Base-by-base conservation (phyloP, 2,113 vertebrate genomes). In the Gymnorhina tibicen region DNA sequence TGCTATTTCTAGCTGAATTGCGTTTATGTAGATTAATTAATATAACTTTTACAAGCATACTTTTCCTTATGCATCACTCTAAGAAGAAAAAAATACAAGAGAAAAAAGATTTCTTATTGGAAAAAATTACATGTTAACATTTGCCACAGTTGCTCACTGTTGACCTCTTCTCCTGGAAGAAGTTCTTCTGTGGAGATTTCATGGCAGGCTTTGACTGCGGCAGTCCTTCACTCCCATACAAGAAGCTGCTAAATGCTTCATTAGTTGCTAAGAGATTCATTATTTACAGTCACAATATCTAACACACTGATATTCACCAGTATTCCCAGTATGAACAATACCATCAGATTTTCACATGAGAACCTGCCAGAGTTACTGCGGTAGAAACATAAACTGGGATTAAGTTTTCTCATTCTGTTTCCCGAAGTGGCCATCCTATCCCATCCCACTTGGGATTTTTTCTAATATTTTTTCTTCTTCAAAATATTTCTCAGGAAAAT, bases 331-430 rank as follows among this genome's bases (percentile, higher is more conserved):
- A 60, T 37, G 23, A 94, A 75, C 27, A 70, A 42, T 6, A 15
- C 8, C 11, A 60, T 23, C 66, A 63, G 41, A 47, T 87, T 77
- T 75, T n/a, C n/a, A 10, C 8, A 41, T 3, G 3, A 74, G 13
- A 75, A 82, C 13, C 30, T 68, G 27, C 10, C 68, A 41, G 13
- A 78, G 10, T 55, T 82, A 52, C 6, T 49, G 30, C 0, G 0
- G 35, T 28, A 75, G 24, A 87, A 77, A 70, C 35, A 59, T 5
- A 80, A 88, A 35, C 5, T 4, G 1, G 16, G n/a, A 63, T 50
- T 67, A 69, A 44, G 16, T 49, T 55, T 78, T 66, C 14, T 89
- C 9, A 32, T 75, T 78, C 47, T 35, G 16, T 22, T 49, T 89
- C 52, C 27, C n/a, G 3, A 87, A 53, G 21, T 11, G 27, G 30